Base-by-base conservation (phyloP, 2,888 invertebrate species). In the Ophion obscuratus region DNA sequence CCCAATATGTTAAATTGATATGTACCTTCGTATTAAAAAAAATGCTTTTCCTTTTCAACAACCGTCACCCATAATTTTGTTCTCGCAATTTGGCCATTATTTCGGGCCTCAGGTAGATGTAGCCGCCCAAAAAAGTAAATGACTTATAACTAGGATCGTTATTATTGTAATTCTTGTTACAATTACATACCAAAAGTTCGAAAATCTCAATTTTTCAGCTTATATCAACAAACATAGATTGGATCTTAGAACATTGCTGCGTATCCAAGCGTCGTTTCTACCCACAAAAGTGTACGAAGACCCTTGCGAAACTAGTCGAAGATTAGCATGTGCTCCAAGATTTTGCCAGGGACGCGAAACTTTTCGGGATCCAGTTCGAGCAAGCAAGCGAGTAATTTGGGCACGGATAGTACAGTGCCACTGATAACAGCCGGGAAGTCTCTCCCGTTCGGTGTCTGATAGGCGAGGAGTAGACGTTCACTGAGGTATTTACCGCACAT, bases 391-490 rank as follows among this genome's bases (percentile, higher is more conserved):
- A 98, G 94, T 31, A 98, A 93, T 91, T 96, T 96, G 0, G 97
- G 97, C n/a, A 97, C 95, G 93, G 97, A 96, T 20, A 98, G 91
- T 64, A 97, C 94, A 31, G 96, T 96, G 20, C 98, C 98, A 10
- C 96, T 96, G 83, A 98, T 94, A 57, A 97, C 92, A 90, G 96
- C 95, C 11, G 97, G 95, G 92, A 96, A 98, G 67, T 95, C 95
- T 57, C 94, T 94, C 62, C 95, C 94, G 3, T 75, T 85, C 11
- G 95, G 94, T 64, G 96, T 95, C 40, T 95, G 95, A 91, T 96
- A 97, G 64, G 95, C 96, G 87, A 97, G 96, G 90, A 97, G 94
- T 67, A 98, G 94, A 83, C 98, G 95, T 93, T 97, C 97, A 89
- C 97, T 97, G 44, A 98, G 95, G 92, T 96, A 98, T 90, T 96